Conservation (phyloP, 1,140 invertebrate genomes). For the Cepaea nemoralis region DNA sequence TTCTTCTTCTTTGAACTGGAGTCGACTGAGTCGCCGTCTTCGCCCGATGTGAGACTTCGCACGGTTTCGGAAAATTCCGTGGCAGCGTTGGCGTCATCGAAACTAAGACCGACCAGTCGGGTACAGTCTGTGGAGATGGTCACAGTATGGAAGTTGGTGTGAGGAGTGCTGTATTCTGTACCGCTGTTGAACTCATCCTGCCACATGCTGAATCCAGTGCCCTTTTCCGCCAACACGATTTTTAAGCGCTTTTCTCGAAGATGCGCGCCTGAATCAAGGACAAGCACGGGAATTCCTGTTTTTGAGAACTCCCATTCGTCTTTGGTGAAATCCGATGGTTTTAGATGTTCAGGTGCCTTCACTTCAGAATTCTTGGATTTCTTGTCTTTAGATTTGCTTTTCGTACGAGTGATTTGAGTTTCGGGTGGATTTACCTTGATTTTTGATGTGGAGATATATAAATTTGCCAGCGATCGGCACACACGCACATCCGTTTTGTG, state of each 20-base stretch:
- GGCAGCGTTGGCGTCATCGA: slow-evolving; percentile 82
- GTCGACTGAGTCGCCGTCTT: slow-evolving; percentile 83
- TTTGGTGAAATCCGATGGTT: slow-evolving; percentile 28
- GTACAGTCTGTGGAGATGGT: slow-evolving; percentile 79
- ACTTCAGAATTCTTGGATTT: background rate
- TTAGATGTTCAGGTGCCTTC: background rate
- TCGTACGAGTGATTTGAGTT: slow-evolving; percentile 52
- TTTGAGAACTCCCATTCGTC: slow-evolving; percentile 81
- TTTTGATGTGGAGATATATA: slow-evolving; percentile 75
- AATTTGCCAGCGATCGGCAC: slow-evolving; percentile 83
- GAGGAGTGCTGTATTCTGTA: slow-evolving; percentile 74
- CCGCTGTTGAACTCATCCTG: slow-evolving; percentile 83
- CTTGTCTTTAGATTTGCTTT: slow-evolving; percentile 42
- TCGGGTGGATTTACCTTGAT: slow-evolving; percentile 21
- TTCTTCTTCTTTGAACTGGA: slow-evolving; percentile 73
- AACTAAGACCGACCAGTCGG: slow-evolving; percentile 80
- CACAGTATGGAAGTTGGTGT: slow-evolving; percentile 86
- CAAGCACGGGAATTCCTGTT: slow-evolving; percentile 85
- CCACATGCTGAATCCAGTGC: slow-evolving; percentile 89
- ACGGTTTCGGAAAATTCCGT: slow-evolving; percentile 79
- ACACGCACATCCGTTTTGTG: slow-evolving; percentile 86
- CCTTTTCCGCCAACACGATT: slow-evolving; percentile 84
- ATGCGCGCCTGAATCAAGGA: slow-evolving; percentile 81
- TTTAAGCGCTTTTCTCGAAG: slow-evolving; percentile 81
- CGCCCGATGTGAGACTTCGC: slow-evolving; percentile 81